phyloP scores from a whole-genome alignment of 2,888 invertebrate genomes.

The Drosophila trichaetosa region DNA sequence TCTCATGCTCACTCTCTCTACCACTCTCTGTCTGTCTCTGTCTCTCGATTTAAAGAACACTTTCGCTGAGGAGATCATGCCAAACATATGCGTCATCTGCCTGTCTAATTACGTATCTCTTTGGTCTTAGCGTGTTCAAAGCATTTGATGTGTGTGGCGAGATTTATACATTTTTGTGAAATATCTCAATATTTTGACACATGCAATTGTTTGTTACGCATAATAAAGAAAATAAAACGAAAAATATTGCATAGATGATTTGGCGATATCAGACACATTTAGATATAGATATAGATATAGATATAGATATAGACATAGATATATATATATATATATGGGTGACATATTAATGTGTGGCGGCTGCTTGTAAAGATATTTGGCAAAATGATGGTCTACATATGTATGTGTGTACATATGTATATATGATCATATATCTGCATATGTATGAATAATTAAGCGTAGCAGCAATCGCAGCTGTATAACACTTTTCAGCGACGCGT shows the following conservation, averaged over 20 bases:
- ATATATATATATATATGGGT: background rate
- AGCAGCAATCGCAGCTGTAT: conserved; percentile 67
- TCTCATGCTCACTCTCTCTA: background rate
- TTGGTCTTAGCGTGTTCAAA: conserved; percentile 19
- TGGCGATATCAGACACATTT: conserved; percentile 7
- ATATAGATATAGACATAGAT: background rate
- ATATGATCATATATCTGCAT: conserved; percentile 37
- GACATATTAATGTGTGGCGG: conserved; percentile 4
- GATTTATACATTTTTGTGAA: conserved; percentile 56
- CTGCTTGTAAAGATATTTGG: conserved; percentile 35
- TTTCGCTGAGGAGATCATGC: conserved; percentile 32
- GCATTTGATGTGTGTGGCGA: conserved; percentile 1
- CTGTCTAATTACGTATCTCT: conserved; percentile 2
- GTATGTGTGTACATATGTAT: conserved; percentile 4
- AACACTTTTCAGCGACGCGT: conserved; percentile 52
- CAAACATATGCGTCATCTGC: conserved; percentile 52
- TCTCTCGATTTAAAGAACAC: background rate
- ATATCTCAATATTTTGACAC: conserved; percentile 79
- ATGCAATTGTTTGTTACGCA: conserved; percentile 65
- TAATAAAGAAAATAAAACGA: conserved; percentile 33
- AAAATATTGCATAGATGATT: conserved; percentile 47
- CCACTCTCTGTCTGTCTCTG: background rate
- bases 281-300: conserved; percentile 8
- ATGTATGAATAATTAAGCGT: conserved; percentile 76
- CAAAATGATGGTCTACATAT: conserved; percentile 9